Percentiles rank a stretch among this genome's conserved stretches.
Evolutionary conservation across 2,113 vertebrate species (phyloP).

Genomic region (Chauna torquata): DNA sequence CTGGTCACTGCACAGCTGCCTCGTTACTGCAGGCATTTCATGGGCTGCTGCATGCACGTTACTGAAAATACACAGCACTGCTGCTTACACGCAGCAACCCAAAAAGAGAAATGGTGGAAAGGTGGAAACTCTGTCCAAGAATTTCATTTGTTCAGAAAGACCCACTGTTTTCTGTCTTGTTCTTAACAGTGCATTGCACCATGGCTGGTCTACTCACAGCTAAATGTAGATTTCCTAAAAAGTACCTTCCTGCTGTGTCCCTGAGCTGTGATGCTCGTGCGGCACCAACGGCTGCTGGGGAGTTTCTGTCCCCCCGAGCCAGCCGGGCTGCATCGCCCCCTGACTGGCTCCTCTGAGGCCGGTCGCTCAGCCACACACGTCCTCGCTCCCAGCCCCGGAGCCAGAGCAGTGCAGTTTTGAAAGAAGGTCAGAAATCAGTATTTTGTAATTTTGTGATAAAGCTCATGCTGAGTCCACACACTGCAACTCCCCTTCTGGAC

Average conservation of each 20-base stretch:
- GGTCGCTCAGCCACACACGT: no score
- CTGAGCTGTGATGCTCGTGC: background rate
- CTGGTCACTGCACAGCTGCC: background rate
- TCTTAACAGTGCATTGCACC: background rate
- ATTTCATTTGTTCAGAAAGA: background rate
- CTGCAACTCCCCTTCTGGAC: background rate
- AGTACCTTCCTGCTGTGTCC: background rate
- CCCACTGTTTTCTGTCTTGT: background rate
- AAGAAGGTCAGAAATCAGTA: background rate
- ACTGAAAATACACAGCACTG: background rate
- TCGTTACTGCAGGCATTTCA: background rate
- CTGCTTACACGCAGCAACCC: background rate
- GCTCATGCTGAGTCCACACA: background rate
- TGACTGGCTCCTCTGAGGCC: background rate
- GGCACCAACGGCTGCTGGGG: background rate
- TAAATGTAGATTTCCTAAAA: background rate
- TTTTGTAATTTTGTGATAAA: background rate
- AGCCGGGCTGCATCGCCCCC: background rate
- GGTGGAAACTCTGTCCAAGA: background rate
- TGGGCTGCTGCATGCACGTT: background rate
- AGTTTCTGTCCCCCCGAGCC: background rate
- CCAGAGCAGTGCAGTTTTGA: background rate
- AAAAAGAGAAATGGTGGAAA: background rate
- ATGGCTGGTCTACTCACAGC: background rate
- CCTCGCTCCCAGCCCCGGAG: background rate